Conservation (phyloP, 2,113 vertebrate species). For the Cervus canadensis region DNA sequence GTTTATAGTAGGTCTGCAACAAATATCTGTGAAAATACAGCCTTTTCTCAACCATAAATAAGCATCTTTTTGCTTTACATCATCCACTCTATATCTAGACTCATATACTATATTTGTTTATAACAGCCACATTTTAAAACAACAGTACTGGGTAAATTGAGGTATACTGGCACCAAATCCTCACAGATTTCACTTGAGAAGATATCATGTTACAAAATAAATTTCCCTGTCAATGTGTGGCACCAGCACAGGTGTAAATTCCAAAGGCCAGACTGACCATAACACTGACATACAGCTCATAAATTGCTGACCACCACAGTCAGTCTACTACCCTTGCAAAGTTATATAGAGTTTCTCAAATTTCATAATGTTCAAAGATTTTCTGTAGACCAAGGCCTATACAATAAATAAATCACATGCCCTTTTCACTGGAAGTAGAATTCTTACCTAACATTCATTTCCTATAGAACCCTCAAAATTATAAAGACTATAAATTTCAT, state of each 20-base stretch:
- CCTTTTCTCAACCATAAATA: neutral
- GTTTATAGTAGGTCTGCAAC: neutral
- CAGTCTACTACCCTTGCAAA: neutral
- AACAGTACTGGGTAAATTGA: neutral
- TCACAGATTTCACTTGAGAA: constrained; percentile 33
- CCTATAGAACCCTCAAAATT: constrained; percentile 13
- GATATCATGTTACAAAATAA: neutral
- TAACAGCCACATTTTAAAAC: constrained; percentile 41
- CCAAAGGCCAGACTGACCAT: constrained; percentile 29
- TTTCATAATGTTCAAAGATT: constrained; percentile 53
- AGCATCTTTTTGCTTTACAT: neutral
- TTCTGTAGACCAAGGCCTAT: constrained; percentile 36
- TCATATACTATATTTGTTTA: neutral
- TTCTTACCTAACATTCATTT: constrained; percentile 40
- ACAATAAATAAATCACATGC: constrained; percentile 46
- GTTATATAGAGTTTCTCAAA: constrained; percentile 50
- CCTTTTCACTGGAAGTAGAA: neutral
- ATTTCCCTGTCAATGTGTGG: neutral
- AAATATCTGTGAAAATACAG: neutral
- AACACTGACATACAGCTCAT: constrained; percentile 31
- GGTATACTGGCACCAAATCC: neutral
- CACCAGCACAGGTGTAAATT: neutral
- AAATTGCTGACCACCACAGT: constrained; percentile 11
- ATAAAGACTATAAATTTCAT: constrained; percentile 25
- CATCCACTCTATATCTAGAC: neutral